Conservation (phyloP, 2,888 invertebrate species). For the Blera fallax region DNA sequence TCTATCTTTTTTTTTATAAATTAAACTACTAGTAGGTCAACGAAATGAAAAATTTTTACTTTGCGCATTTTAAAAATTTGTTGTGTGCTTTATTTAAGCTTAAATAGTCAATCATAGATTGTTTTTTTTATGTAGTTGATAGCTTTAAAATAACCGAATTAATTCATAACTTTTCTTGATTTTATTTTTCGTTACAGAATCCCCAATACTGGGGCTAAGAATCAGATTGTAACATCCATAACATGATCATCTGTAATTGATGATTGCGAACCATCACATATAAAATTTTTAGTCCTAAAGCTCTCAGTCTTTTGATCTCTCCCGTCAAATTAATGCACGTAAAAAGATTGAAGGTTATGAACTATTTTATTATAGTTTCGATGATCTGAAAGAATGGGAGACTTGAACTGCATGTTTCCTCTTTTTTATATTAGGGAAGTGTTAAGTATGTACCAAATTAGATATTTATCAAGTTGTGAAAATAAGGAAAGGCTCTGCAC, state of each 20-base stretch:
- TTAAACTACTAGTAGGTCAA: too few species aligned
- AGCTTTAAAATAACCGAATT: not conserved
- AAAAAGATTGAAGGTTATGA: not conserved
- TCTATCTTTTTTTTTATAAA: too few species aligned
- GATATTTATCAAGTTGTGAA: not conserved
- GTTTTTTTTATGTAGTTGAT: not conserved
- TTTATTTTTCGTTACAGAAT: slow-evolving; percentile 80
- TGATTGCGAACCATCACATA: not conserved
- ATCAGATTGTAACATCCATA: slow-evolving; percentile 84
- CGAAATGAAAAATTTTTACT: not conserved
- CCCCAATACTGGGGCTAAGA: slow-evolving; percentile 84
- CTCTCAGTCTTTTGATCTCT: not conserved
- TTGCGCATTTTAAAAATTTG: slow-evolving; percentile 36
- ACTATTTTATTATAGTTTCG: not conserved
- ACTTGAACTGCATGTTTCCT: not conserved
- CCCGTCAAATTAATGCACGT: not conserved
- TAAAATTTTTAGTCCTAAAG: not conserved
- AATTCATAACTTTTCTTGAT: not conserved
- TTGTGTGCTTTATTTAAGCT: slow-evolving; percentile 39
- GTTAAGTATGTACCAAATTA: not conserved
- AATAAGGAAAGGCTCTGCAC: not conserved
- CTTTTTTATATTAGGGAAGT: not conserved
- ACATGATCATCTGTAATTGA: slow-evolving; percentile 77
- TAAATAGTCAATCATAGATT: not conserved
- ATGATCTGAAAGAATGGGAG: not conserved